These are phyloP conservation scores for Palloptera scutellata DNA, from an alignment of 2,888 invertebrate genomes.

Conservation along the genomic window DNA sequence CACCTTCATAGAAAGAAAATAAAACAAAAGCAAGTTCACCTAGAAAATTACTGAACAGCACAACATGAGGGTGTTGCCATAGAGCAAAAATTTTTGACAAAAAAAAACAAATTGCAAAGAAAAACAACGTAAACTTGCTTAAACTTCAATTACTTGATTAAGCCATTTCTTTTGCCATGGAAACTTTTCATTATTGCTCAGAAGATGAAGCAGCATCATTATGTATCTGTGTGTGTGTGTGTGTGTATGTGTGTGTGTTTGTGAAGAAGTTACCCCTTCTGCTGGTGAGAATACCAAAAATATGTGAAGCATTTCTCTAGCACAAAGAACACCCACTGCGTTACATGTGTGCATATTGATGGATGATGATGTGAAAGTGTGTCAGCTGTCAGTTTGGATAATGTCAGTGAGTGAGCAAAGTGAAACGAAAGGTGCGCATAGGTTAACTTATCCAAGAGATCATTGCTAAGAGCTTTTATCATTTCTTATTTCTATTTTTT, in stretches of 20 bases:
- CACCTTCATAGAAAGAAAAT: neutral
- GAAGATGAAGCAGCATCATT: neutral
- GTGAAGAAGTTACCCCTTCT: too few relatives aligned
- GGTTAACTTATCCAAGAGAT: too few relatives aligned
- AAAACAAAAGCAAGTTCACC: neutral
- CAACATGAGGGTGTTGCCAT: too few relatives aligned
- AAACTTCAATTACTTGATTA: too few relatives aligned
- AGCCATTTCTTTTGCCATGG: too few relatives aligned
- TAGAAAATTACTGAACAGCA: too few relatives aligned
- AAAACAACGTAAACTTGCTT: constrained; percentile 2
- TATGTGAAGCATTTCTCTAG: constrained; percentile 12
- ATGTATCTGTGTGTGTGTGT: neutral
- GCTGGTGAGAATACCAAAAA: neutral
- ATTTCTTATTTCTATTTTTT: too few relatives aligned
- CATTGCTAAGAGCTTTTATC: too few relatives aligned
- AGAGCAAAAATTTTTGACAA: too few relatives aligned
- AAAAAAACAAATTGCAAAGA: too few relatives aligned
- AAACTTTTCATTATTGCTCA: constrained; percentile 3
- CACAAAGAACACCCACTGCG: neutral
- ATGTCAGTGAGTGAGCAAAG: constrained; percentile 32
- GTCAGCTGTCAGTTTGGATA: constrained; percentile 54
- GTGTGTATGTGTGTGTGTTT: constrained; percentile 1
- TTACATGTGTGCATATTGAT: too few relatives aligned
- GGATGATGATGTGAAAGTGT: constrained; percentile 41
- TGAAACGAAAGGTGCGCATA: too few relatives aligned